phyloP scores from a whole-genome alignment of 2,113 vertebrate species.

The Phyllostomus discolor region DNA sequence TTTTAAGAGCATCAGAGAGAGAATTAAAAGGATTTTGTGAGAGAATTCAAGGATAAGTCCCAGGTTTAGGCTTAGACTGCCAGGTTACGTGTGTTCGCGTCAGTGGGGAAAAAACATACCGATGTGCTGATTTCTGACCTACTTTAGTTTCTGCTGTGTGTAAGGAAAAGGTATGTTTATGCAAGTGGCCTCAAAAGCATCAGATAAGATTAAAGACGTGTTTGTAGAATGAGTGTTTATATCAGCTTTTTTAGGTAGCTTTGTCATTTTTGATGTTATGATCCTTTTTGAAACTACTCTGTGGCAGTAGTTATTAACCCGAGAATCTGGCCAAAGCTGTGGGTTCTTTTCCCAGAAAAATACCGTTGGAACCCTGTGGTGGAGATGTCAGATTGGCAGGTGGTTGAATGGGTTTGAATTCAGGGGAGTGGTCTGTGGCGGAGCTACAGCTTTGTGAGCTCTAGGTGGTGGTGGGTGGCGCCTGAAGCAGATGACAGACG shows the following conservation, averaged over 20 bases:
- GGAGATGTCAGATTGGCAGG: neutral
- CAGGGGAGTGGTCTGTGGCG: neutral
- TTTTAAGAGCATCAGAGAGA: neutral
- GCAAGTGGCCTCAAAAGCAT: neutral
- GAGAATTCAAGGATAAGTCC: neutral
- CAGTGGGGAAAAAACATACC: neutral
- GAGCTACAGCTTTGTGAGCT: neutral
- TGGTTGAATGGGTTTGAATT: neutral
- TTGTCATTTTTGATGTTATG: slow-evolving; percentile 18
- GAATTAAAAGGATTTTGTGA: slow-evolving; percentile 1
- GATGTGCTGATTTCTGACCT: slow-evolving; percentile 13
- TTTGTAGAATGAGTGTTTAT: slow-evolving; percentile 1
- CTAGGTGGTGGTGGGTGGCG: neutral
- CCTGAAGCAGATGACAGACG: neutral
- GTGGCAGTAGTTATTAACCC: neutral
- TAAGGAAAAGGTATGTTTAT: slow-evolving; percentile 20
- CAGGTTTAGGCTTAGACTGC: neutral
- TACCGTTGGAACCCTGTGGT: neutral
- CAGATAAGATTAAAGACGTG: neutral
- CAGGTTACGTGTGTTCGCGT: neutral
- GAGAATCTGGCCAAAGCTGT: slow-evolving; percentile 14
- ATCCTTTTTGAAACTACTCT: neutral
- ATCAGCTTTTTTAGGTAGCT: neutral
- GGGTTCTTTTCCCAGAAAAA: neutral
- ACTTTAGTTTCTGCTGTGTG: neutral